Evolutionary conservation across 2,797 vertebrate genomes (phyloP).

Genomic region (Sebastolobus altivelis): DNA sequence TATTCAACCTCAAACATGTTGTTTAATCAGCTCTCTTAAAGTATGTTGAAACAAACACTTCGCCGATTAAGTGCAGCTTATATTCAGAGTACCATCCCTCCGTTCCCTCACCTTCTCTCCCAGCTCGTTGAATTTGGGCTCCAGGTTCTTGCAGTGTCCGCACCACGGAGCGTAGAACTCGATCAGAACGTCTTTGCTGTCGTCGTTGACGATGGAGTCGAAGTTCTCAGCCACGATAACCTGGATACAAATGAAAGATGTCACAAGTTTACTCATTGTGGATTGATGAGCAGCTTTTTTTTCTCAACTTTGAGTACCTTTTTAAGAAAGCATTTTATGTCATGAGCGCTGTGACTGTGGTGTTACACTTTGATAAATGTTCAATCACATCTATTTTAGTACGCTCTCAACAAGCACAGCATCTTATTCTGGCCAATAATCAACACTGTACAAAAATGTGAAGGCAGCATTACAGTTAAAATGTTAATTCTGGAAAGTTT

Average conservation of each 20-base stretch:
- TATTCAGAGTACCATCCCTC: neutral
- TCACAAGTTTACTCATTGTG: neutral
- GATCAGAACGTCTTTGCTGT: constrained; percentile 95
- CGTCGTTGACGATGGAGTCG: constrained; percentile 91
- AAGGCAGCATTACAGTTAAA: neutral
- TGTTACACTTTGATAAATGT: neutral
- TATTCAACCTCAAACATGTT: neutral
- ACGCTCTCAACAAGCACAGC: neutral
- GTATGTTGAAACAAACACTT: neutral
- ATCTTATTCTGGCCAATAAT: neutral
- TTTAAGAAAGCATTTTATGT: neutral
- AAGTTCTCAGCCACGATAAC: constrained; percentile 87
- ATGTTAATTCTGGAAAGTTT: neutral
- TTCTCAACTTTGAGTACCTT: fast-evolving
- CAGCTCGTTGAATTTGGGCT: constrained; percentile 96
- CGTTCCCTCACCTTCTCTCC: constrained; percentile 91
- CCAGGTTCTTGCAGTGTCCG: constrained; percentile 98
- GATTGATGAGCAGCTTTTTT: neutral
- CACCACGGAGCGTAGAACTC: constrained; percentile 99
- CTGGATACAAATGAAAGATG: constrained; percentile 50
- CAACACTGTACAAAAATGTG: neutral
- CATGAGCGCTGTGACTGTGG: neutral
- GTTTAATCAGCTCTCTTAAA: neutral
- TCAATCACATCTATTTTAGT: neutral
- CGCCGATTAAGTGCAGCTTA: too few species aligned